Base-by-base conservation (phyloP, 2,113 vertebrate species). In the Noturus placidus region DNA sequence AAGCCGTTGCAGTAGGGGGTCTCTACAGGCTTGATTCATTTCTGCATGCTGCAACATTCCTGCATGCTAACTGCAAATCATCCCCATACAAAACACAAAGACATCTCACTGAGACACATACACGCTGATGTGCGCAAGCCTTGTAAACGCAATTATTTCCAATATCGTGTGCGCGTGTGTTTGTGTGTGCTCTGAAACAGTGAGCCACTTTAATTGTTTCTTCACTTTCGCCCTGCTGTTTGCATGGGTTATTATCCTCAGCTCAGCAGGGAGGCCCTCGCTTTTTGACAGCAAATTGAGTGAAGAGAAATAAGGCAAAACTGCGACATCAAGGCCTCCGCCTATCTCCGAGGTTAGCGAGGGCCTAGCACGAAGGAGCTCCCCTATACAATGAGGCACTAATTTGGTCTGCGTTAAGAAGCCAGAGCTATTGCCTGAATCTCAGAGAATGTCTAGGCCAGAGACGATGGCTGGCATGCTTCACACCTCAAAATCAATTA, bases 231-330 rank as follows among this genome's bases (percentile, higher is more conserved):
- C 83, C 91, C 87, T 33, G 89, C 87, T 89, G 88, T 91, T 90
- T 90, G 89, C 87, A 87, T 74, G 89, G 91, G 88, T 91, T 90
- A 93, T 91, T 92, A 91, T 93, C 88, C 85, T 38, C 82, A 22
- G 42, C 91, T 83, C 93, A 79, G 92, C 89, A 17, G 94, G 94
- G 74, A 88, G 38, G 76, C 59, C 35, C 84, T 83, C 92, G 92
- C 92, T 93, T 94, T 95, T 94, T 94, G 92, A 95, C 94, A 91
- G 94, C 88, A 86, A 93, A 91, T 91, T 93, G 93, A 94, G 94
- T 91, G 91, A 91, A 92, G 92, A 90, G 91, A 90, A 94, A 92
- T 92, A 89, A 91, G 92, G 65, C 93, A 90, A 83, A 92, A 93
- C 90, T 90, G 61, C 0, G 82, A 91, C 91, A 83, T 90, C 91